Base-by-base conservation (phyloP, 2,113 vertebrate species). In the Butastur rufipennis region DNA sequence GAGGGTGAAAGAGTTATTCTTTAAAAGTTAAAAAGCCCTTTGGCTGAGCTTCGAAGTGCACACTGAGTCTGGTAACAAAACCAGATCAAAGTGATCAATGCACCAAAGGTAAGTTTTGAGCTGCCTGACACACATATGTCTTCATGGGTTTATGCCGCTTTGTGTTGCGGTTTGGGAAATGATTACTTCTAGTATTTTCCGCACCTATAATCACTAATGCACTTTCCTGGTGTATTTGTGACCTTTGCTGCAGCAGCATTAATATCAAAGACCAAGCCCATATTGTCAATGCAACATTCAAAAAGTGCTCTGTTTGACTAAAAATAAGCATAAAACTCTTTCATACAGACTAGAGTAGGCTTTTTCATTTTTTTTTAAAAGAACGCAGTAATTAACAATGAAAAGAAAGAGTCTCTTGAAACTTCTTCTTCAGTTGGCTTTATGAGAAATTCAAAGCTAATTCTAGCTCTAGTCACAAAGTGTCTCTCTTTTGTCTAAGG, bases 351-450 rank as follows among this genome's bases (percentile, higher is more conserved):
- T 53, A 78, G 40, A 95, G 62, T 13, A 75, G 81, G 77, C 61
- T 80, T 96, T 90, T 81, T 80, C 32, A 2, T 45, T 38, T 23
- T 25, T 20, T 52, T 26, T 26, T 72, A 43, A 3, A 86, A 52
- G 25, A 88, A 58, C 79, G 61, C 22, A 1, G 72, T 91, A 93
- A 95, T 91, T 95, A 96, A 95, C 80, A 91, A 81, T 71, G 90
- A 90, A 95, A 97, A 93, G 93, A 96, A 95, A 93, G 92, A 93
- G 80, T 66, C 56, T 92, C 94, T 95, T 92, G 82, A 96, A 95
- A 95, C 50, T 71, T 73, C 72, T 75, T 94, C 90, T 78, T 93
- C 63, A 36, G 53, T 73, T 96, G 70, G 92, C 63, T 88, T 94
- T 91, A 93, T 94, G 91, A 90, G 95, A 95, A 92, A 93, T 89